phyloP scores from a whole-genome alignment of 2,113 vertebrate species.

The Struthidea cinerea region DNA sequence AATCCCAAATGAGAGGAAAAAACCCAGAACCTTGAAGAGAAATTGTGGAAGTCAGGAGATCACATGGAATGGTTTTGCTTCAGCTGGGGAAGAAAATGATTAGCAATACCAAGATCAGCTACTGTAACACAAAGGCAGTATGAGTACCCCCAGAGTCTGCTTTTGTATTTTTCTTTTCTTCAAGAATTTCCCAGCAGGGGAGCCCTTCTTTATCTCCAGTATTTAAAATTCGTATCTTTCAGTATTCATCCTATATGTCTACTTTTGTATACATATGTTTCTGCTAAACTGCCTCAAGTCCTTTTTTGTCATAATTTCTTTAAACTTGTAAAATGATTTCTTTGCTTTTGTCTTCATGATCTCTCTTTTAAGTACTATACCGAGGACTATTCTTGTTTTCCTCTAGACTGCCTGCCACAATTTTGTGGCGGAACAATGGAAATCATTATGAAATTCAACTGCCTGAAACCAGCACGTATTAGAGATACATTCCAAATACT shows the following conservation, averaged over 20 bases:
- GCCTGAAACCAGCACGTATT: background rate
- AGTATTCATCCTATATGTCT: background rate
- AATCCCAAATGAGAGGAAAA: background rate
- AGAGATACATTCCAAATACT: background rate
- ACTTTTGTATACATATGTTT: background rate
- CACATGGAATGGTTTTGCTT: background rate
- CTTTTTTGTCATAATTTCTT: slow-evolving; percentile 5
- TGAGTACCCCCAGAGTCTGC: background rate
- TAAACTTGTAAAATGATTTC: background rate
- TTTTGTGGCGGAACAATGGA: background rate
- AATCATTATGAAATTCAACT: background rate
- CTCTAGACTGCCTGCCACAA: background rate
- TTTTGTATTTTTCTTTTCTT: background rate
- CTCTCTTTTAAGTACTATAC: background rate
- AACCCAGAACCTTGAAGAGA: background rate
- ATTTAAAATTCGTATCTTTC: background rate
- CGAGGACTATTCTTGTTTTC: background rate
- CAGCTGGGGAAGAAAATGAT: background rate
- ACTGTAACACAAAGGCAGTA: background rate
- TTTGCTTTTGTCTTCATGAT: slow-evolving; percentile 16
- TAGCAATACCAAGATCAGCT: background rate
- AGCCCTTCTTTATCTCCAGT: background rate
- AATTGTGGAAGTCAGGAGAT: background rate
- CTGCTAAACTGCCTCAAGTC: background rate
- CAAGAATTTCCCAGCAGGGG: background rate